Conservation (phyloP, 2,888 invertebrate species). For the Acleris cristana region DNA sequence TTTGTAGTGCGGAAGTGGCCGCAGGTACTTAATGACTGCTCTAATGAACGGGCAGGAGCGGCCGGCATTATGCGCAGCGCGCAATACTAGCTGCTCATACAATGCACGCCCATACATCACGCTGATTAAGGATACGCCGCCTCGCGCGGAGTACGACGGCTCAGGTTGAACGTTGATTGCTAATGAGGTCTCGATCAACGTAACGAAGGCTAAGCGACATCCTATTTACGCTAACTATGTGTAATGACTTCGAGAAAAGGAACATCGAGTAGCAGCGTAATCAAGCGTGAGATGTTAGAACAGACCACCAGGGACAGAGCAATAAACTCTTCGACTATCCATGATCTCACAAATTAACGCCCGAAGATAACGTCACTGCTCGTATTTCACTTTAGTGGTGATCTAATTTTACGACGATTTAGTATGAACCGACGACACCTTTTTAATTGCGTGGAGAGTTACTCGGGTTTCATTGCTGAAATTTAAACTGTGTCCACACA, state of each 20-base stretch:
- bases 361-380: conserved; percentile 36
- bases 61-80: conserved; percentile 54
- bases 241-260: not conserved
- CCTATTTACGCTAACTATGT: not conserved
- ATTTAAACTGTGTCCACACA: conserved; percentile 63
- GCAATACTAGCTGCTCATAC: conserved; percentile 50
- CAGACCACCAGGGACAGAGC: conserved; percentile 12
- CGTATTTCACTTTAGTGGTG: conserved; percentile 35
- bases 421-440: conserved; percentile 44
- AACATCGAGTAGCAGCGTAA: not conserved
- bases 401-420: conserved; percentile 34
- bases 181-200: conserved; percentile 20
- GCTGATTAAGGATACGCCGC: conserved; percentile 29
- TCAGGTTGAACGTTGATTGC: conserved; percentile 20
- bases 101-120: conserved; percentile 23
- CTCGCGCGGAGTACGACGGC: conserved; percentile 8
- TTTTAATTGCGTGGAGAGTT: conserved; percentile 55
- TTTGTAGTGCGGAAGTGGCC: conserved; percentile 67
- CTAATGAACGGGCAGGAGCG: conserved; percentile 60
- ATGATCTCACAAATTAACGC: conserved; percentile 38
- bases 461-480: conserved; percentile 70
- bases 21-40: conserved; percentile 50
- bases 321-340: conserved; percentile 25
- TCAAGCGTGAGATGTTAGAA: conserved; percentile 1
- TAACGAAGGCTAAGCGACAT: not conserved